Evolutionary conservation across 2,797 vertebrate species (phyloP).

Genomic region (Alectoris magna): DNA sequence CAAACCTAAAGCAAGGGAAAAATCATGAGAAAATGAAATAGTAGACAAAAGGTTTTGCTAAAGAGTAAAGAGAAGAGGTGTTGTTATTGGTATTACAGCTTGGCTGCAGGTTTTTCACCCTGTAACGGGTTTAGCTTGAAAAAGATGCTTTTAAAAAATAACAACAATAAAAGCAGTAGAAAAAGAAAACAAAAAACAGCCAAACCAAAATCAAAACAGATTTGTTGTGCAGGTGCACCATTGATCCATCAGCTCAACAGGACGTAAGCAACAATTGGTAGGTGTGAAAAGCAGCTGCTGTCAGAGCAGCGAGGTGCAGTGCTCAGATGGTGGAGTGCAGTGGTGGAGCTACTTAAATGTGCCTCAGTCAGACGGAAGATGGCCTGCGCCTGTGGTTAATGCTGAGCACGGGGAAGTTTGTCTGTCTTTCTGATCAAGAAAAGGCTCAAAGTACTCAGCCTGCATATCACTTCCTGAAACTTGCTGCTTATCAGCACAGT

Average conservation of each 20-base stretch:
- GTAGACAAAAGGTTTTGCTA: not conserved
- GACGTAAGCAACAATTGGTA: not conserved
- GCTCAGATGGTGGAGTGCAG: not conserved
- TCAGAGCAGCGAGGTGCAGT: not conserved
- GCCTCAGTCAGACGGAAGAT: conserved; percentile 25
- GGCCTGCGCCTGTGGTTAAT: conserved; percentile 50
- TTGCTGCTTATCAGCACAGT: not conserved
- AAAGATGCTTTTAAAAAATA: not conserved
- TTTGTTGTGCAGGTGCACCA: not conserved
- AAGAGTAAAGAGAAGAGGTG: not conserved
- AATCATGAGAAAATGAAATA: not conserved
- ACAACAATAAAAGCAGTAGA: not conserved
- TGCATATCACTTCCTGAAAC: conserved; percentile 17
- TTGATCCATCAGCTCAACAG: conserved; percentile 28
- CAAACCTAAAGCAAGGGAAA: not conserved
- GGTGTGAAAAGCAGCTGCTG: conserved; percentile 33
- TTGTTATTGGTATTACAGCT: not conserved
- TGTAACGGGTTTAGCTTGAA: not conserved
- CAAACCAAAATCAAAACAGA: not conserved
- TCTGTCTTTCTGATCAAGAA: conserved; percentile 43
- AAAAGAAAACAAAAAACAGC: no score
- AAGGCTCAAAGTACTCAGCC: not conserved
- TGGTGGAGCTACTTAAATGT: conserved; percentile 17
- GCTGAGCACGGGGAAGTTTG: conserved; percentile 35
- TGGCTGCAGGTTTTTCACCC: not conserved